Evolutionary conservation across 2,797 vertebrate genomes (phyloP), one percentile per base, ranked within the genome.

Genomic region (Mycteria americana): DNA sequence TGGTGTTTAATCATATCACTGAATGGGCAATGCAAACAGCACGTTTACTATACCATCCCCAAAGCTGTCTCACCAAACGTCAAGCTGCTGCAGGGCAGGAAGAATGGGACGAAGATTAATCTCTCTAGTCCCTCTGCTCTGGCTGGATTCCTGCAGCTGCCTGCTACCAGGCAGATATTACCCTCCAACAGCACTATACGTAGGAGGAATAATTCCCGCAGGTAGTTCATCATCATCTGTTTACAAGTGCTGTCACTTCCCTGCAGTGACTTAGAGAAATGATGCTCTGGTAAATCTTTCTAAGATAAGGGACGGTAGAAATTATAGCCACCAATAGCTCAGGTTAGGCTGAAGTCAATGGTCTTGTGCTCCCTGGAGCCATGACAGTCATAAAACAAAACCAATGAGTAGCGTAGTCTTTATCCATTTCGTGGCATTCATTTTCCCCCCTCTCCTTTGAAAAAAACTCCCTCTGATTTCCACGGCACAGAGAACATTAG

Each of bases 321-420:
- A 76, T 86, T 62, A 86, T 10, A 85, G 74, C 48, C 56, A 50
- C 37, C 53, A 39, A 31, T 19, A 51, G 17, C 35, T 85, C 3
- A 1, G 57, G 27, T 85, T 83, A 85, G 65, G 50, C 64, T 80
- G 45, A 91, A 72, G 83, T 51, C 85, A 93, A 74, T 50, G 27
- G 12, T 69, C 31, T 74, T 21, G 31, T 53, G 46, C 28, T 76
- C 39, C 69, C 69, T 65, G 19, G 35, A 92, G 53, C 43, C 18
- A 45, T 0, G 0, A 51, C 22, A 62, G 23, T 7, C 79, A 62
- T 60, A 72, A 75, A 93, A 10, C 8, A 67, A 28, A 70, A 30
- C 18, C 13, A 75, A 28, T 0, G 1, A 70, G 31, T 8, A 81
- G 12, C 1, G 0, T 5, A 48, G 68, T 31, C 41, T 89, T 85